phyloP scores from a whole-genome alignment of 2,113 vertebrate genomes.

The Athene cunicularia region DNA sequence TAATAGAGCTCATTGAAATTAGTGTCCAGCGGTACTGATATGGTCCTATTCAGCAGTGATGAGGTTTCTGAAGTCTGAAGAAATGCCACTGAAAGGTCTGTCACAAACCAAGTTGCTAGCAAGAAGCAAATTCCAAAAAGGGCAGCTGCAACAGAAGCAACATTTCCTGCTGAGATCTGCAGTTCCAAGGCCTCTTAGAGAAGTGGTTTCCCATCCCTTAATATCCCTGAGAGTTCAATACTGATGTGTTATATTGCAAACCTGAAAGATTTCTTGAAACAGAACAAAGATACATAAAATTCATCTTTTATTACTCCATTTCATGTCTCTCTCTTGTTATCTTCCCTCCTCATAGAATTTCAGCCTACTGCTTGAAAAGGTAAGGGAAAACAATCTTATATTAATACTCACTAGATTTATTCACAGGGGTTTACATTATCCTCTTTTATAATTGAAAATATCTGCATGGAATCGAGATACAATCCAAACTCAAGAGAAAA shows the following conservation, averaged over 20 bases:
- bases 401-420: not conserved
- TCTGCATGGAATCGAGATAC: not conserved
- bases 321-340: not conserved
- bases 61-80: not conserved
- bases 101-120: not conserved
- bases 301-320: not conserved
- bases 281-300: not conserved
- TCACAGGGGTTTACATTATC: not conserved
- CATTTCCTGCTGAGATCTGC: not conserved
- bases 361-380: not conserved
- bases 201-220: not conserved
- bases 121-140: not conserved
- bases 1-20: not conserved
- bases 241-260: not conserved
- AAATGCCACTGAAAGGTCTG: not conserved
- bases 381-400: not conserved
- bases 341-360: conserved; percentile 5
- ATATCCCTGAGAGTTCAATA: not conserved
- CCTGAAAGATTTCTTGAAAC: not conserved
- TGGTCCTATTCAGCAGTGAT: not conserved
- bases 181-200: not conserved
- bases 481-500: conserved; percentile 1
- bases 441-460: conserved; percentile 9
- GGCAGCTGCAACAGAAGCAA: not conserved
- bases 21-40: not conserved